These are phyloP conservation scores for Machimus atricapillus DNA, from an alignment of 2,888 invertebrate species.

Conservation along the genomic window DNA sequence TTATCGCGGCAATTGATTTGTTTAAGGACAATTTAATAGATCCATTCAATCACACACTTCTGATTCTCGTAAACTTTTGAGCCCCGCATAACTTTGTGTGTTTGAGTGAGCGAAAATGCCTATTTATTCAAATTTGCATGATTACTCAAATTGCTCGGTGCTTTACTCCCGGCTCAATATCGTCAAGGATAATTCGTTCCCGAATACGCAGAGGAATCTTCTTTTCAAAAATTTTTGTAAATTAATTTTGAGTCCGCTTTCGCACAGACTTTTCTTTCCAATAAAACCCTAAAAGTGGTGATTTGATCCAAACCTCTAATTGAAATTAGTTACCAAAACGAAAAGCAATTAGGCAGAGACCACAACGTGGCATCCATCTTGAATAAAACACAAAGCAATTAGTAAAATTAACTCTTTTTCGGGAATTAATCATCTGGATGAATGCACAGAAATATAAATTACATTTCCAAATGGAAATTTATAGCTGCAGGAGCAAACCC, in stretches of 20 bases:
- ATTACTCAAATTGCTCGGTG: background rate
- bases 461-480: slow-evolving; percentile 38
- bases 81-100: background rate
- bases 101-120: background rate
- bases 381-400: slow-evolving; percentile 33
- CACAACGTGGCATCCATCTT: background rate
- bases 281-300: background rate
- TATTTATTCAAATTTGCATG: slow-evolving; percentile 1
- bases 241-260: background rate
- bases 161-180: background rate
- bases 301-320: background rate
- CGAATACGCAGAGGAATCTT: background rate
- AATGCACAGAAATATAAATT: slow-evolving; percentile 38
- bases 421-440: slow-evolving; percentile 17
- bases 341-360: background rate
- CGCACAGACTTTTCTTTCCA: background rate
- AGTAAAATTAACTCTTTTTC: slow-evolving; percentile 27
- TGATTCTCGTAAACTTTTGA: background rate
- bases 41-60: slow-evolving; percentile 13
- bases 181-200: background rate
- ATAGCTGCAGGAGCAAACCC: slow-evolving; percentile 23
- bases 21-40: slow-evolving; percentile 62
- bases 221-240: background rate
- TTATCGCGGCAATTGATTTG: slow-evolving; percentile 61
- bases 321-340: background rate